Conservation (phyloP, 2,888 invertebrate genomes). For the Pteria penguin region DNA sequence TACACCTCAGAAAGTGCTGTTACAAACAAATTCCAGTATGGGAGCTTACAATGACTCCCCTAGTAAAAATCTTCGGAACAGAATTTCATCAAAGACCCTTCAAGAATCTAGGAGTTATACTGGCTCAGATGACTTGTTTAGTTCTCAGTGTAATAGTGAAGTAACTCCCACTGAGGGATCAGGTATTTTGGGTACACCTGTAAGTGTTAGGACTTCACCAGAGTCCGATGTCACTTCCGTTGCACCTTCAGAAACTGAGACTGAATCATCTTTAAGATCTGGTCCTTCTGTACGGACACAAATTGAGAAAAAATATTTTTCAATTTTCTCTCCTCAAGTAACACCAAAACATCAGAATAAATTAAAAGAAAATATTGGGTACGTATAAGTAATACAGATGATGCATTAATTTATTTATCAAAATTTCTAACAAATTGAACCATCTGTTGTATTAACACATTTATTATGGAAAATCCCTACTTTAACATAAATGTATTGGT, state of each 20-base stretch:
- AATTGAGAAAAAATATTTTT: conserved; percentile 18
- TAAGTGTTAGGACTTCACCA: not conserved
- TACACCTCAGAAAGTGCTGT: not conserved
- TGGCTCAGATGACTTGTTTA: not conserved
- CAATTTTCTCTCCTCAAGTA: conserved; percentile 23
- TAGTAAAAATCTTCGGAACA: not conserved
- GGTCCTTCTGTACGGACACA: conserved; percentile 1
- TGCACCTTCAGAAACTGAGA: not conserved
- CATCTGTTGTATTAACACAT: no score
- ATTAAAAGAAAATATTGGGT: not conserved
- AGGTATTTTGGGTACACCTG: no score
- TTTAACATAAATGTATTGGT: no score
- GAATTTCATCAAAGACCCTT: not conserved
- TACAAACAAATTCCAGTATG: not conserved
- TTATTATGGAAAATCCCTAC: no score
- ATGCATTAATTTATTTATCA: no score
- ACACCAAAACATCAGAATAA: not conserved
- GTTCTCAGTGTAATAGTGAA: not conserved
- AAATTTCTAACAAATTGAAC: no score
- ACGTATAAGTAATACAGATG: not conserved
- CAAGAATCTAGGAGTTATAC: not conserved
- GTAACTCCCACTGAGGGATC: no score
- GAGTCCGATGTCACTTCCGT: not conserved
- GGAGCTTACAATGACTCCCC: not conserved
- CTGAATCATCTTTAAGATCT: not conserved